A percentile compares a stretch with the other conserved stretches of the same genome.
phyloP scores from a whole-genome alignment of 2,113 vertebrate genomes.

The Sarotherodon lohbergeri region DNA sequence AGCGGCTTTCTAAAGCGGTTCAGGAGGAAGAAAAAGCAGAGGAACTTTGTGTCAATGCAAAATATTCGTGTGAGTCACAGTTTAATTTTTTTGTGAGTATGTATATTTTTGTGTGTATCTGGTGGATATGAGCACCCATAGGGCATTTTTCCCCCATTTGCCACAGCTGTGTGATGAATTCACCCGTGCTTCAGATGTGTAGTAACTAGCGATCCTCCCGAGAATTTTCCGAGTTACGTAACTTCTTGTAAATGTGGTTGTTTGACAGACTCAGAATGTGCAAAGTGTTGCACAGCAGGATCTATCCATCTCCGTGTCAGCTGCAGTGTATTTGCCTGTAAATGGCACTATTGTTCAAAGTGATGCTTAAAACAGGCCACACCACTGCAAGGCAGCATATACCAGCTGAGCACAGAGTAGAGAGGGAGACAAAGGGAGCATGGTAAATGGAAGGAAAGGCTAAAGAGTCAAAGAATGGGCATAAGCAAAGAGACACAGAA shows the following conservation, averaged over 20 bases:
- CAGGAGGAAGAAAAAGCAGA: not conserved
- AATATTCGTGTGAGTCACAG: not conserved
- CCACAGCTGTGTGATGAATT: not conserved
- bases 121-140: not conserved
- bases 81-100: not conserved
- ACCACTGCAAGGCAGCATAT: not conserved
- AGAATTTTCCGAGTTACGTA: not conserved
- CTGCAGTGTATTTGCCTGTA: not conserved
- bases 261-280: not conserved
- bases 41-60: not conserved
- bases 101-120: not conserved
- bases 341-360: constrained; percentile 5
- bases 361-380: constrained; percentile 1
- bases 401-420: not conserved
- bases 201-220: not conserved
- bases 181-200: not conserved
- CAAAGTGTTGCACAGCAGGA: not conserved
- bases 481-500: not conserved
- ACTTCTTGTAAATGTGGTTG: not conserved
- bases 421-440: not conserved
- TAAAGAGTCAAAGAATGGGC: not conserved
- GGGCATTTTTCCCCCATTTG: not conserved
- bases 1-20: not conserved
- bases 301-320: not conserved
- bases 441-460: not conserved